Percentiles rank a stretch among this genome's conserved stretches.
Evolutionary conservation across 2,888 invertebrate genomes (phyloP).

Genomic region (Calephelis perditalis): DNA sequence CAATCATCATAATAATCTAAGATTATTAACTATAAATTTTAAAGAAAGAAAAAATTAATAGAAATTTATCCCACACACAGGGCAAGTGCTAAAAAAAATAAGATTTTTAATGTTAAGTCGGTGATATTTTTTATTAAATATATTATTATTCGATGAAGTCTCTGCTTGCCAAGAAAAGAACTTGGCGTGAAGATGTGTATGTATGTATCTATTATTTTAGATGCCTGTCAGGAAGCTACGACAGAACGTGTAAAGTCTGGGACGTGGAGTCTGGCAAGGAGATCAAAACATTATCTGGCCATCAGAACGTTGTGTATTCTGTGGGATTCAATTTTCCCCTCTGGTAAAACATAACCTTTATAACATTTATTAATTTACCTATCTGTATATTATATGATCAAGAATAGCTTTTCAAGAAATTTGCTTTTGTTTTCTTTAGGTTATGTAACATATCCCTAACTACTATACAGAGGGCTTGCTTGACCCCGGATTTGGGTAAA

Average conservation of each 20-base stretch:
- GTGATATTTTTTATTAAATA: neutral
- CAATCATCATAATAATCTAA: too few species aligned
- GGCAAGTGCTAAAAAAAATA: too few species aligned
- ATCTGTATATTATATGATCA: too few species aligned
- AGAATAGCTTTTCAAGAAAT: too few species aligned
- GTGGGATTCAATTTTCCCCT: constrained; percentile 87
- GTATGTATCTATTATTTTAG: constrained; percentile 46
- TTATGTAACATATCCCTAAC: too few species aligned
- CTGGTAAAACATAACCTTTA: constrained; percentile 72
- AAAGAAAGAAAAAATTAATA: too few species aligned
- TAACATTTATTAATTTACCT: neutral
- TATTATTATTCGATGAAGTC: neutral
- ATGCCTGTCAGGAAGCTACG: constrained; percentile 90
- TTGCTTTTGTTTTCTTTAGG: too few species aligned
- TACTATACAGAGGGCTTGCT: too few species aligned
- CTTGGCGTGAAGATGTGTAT: too few species aligned
- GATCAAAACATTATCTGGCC: constrained; percentile 83
- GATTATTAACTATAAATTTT: too few species aligned
- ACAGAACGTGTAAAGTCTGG: constrained; percentile 90
- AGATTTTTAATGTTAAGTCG: neutral
- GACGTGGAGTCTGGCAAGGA: constrained; percentile 84
- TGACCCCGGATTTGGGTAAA: too few species aligned
- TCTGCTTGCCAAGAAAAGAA: neutral
- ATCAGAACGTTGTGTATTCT: constrained; percentile 89
- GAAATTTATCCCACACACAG: too few species aligned